Evolutionary conservation across 2,888 invertebrate species (phyloP).

Genomic region (Ophion obscuratus): DNA sequence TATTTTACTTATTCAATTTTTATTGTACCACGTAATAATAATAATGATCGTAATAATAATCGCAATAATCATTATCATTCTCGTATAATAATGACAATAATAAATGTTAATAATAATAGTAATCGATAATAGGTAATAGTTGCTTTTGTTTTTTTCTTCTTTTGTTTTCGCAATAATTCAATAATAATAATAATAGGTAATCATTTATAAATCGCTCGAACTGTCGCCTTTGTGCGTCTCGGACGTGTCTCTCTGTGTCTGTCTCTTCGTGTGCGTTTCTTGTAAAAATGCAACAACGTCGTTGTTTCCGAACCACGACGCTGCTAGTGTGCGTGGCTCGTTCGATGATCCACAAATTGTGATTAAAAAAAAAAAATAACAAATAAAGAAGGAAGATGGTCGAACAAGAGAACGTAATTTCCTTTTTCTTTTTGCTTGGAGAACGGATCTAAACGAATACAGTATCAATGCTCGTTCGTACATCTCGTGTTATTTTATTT

Average conservation of each 20-base stretch:
- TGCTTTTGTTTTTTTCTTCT: slow-evolving; percentile 67
- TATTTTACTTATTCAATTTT: slow-evolving; percentile 82
- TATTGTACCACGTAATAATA: slow-evolving; percentile 84
- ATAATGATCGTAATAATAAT: slow-evolving; percentile 75
- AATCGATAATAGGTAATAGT: slow-evolving; percentile 70
- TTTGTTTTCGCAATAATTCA: slow-evolving; percentile 69
- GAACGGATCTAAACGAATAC: slow-evolving; percentile 76
- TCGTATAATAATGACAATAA: slow-evolving; percentile 78
- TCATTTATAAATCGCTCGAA: slow-evolving; percentile 64
- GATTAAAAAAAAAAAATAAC: slow-evolving; percentile 64
- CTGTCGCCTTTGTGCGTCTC: slow-evolving; percentile 49
- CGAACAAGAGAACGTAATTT: slow-evolving; percentile 73
- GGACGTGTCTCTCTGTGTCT: slow-evolving; percentile 7
- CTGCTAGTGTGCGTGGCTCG: slow-evolving; percentile 40
- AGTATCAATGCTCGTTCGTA: slow-evolving; percentile 81
- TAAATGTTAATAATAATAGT: slow-evolving; percentile 77
- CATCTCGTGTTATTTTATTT: slow-evolving; percentile 70
- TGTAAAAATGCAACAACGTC: slow-evolving; percentile 52
- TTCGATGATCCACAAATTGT: slow-evolving; percentile 38
- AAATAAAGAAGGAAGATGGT: slow-evolving; percentile 69
- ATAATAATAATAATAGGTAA: slow-evolving; percentile 72
- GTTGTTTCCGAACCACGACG: slow-evolving; percentile 20
- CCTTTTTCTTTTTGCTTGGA: slow-evolving; percentile 51
- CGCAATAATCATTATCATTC: slow-evolving; percentile 73
- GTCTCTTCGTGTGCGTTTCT: slow-evolving; percentile 27